These are phyloP conservation scores for Chiridota heheva DNA, from an alignment of 35 echinoderm and acorn worm genomes.

Conservation along the genomic window DNA sequence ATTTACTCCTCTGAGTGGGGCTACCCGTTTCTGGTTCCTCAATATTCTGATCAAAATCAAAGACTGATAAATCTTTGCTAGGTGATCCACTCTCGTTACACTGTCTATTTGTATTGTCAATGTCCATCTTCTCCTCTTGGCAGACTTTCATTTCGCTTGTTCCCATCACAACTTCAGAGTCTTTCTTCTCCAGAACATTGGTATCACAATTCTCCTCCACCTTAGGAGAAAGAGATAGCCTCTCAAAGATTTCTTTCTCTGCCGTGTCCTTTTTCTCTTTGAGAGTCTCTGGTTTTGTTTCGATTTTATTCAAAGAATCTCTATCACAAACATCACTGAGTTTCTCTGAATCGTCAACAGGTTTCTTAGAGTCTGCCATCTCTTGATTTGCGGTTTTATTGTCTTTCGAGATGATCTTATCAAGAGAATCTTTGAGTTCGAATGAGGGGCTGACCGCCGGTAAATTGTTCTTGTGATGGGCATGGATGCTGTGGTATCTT, in stretches of 20 bases:
- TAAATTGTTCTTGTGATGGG: conserved; percentile 54
- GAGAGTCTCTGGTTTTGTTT: too few species aligned
- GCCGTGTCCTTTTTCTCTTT: neutral
- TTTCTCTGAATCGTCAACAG: too few species aligned
- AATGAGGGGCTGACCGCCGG: conserved; percentile 13
- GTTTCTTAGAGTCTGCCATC: too few species aligned
- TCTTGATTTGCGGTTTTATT: too few species aligned
- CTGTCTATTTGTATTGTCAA: conserved; percentile 11
- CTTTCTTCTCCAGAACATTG: conserved; percentile 6
- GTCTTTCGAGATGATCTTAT: too few species aligned
- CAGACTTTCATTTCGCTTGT: conserved; percentile 16
- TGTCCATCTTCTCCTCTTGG: neutral
- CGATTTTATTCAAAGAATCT: too few species aligned
- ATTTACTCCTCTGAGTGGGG: conserved; percentile 9
- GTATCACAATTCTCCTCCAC: neutral
- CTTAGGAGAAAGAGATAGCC: neutral
- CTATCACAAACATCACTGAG: too few species aligned
- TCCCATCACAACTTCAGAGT: neutral
- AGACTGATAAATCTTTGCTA: conserved; percentile 82
- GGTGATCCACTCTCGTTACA: neutral
- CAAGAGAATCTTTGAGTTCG: too few species aligned
- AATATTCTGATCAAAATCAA: conserved; percentile 83
- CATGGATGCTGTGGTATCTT: conserved; percentile 90
- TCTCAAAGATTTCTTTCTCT: neutral
- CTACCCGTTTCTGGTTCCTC: conserved; percentile 45